A percentile compares a stretch with the other conserved stretches of the same genome.
Conservation (phyloP, 1,140 invertebrate genomes). For the Eurosta solidaginis region DNA sequence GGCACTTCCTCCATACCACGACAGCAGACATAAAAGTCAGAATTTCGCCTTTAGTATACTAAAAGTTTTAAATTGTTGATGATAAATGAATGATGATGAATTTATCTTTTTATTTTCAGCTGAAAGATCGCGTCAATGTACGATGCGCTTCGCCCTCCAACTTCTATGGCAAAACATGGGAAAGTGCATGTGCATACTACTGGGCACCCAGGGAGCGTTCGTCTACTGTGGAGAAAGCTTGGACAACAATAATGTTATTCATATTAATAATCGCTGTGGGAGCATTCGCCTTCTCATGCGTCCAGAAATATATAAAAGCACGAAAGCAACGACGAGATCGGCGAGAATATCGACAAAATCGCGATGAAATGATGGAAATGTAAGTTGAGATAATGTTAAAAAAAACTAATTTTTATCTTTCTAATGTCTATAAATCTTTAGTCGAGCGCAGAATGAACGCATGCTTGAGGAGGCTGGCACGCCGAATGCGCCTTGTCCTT, state of each 20-base stretch:
- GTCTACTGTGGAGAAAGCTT: constrained; percentile 63
- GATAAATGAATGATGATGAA: too few species aligned
- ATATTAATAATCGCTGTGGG: constrained; percentile 37
- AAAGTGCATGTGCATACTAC: constrained; percentile 65
- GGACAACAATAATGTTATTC: constrained; percentile 66
- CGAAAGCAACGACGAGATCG: constrained; percentile 48
- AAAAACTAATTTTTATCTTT: not conserved
- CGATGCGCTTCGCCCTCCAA: constrained; percentile 67
- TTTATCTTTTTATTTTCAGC: constrained; percentile 31
- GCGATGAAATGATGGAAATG: constrained; percentile 65
- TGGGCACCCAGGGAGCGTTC: constrained; percentile 63
- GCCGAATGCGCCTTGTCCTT: constrained; percentile 63
- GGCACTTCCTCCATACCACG: too few species aligned
- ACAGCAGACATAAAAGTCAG: too few species aligned
- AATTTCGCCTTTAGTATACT: too few species aligned
- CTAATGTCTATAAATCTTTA: constrained; percentile 8
- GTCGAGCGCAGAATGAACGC: constrained; percentile 63
- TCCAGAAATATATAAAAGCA: constrained; percentile 61
- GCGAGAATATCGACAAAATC: constrained; percentile 48
- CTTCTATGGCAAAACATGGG: constrained; percentile 68
- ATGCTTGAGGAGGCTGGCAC: constrained; percentile 64
- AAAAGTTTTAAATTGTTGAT: too few species aligned
- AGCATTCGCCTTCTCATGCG: constrained; percentile 36
- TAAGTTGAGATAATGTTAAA: constrained; percentile 61
- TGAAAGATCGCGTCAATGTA: constrained; percentile 52